Percentiles rank a stretch among this genome's conserved stretches.
Conservation (phyloP, 2,797 vertebrate species). For the Protonibea diacanthus region DNA sequence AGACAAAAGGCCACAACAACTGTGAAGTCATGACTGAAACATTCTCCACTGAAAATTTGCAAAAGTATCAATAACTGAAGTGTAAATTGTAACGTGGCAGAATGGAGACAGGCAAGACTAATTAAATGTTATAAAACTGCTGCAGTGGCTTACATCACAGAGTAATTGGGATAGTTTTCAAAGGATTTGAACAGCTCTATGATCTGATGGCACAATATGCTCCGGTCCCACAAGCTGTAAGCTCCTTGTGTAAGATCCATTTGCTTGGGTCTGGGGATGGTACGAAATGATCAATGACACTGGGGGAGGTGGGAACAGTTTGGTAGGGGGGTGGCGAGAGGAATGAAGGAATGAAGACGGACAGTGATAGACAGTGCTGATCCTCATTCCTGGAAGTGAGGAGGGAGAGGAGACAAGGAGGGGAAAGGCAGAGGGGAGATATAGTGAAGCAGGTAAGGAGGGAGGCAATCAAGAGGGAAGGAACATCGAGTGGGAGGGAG, state of each 20-base stretch:
- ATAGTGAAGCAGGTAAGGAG: constrained; percentile 8
- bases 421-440: constrained; percentile 6
- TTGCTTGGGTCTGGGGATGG: constrained; percentile 31
- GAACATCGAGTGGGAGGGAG: constrained; percentile 57
- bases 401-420: constrained; percentile 9
- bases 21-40: constrained; percentile 10
- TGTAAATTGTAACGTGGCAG: too few relatives aligned
- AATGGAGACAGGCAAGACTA: background rate
- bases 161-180: constrained; percentile 38
- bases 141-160: background rate
- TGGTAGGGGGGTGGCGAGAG: background rate
- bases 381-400: constrained; percentile 31
- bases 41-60: background rate
- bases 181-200: constrained; percentile 23
- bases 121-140: background rate
- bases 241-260: constrained; percentile 40
- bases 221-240: constrained; percentile 39
- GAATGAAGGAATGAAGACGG: background rate
- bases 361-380: constrained; percentile 29
- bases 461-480: constrained; percentile 31
- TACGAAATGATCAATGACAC: constrained; percentile 28
- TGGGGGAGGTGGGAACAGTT: background rate
- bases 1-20: constrained; percentile 33
- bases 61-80: background rate
- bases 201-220: constrained; percentile 51